Evolutionary conservation across 92 coral and sea anemone species (phyloP).

Genomic region (Porites rus): DNA sequence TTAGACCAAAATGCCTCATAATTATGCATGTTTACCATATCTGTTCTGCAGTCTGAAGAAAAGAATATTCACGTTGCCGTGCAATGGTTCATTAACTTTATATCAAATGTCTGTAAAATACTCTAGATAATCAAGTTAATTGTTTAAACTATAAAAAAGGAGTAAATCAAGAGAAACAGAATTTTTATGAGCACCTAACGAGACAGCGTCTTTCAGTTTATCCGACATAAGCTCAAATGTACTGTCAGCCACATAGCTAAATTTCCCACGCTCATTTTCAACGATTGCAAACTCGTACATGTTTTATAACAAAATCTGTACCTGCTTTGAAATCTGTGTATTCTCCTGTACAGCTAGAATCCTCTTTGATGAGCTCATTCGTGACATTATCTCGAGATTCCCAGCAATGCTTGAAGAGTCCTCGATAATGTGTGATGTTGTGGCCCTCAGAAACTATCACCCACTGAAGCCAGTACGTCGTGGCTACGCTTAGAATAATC

Average conservation of each 20-base stretch:
- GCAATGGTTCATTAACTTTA: conserved; percentile 19
- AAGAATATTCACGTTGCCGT: background rate
- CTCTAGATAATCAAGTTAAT: background rate
- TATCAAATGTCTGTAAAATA: background rate
- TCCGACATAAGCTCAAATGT: background rate
- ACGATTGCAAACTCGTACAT: background rate
- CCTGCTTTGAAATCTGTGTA: conserved; percentile 21
- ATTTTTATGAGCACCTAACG: background rate
- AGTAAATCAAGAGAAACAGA: background rate
- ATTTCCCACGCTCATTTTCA: conserved; percentile 11
- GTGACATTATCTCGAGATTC: conserved; percentile 80
- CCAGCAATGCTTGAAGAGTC: conserved; percentile 79
- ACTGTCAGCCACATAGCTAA: background rate
- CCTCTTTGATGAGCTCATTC: conserved; percentile 52
- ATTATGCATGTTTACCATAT: conserved; percentile 28
- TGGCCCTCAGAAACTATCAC: conserved; percentile 61
- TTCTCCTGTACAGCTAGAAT: conserved; percentile 21
- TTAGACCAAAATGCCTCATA: background rate
- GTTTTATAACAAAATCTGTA: conserved; percentile 17
- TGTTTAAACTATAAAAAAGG: background rate
- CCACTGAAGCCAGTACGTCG: conserved; percentile 97
- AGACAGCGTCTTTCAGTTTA: background rate
- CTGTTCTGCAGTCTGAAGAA: conserved; percentile 27
- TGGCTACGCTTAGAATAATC: conserved; percentile 92
- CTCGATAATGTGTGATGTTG: conserved; percentile 79